These are phyloP conservation scores for Liparis tanakae DNA, from an alignment of 2,797 vertebrate genomes.

Conservation along the genomic window DNA sequence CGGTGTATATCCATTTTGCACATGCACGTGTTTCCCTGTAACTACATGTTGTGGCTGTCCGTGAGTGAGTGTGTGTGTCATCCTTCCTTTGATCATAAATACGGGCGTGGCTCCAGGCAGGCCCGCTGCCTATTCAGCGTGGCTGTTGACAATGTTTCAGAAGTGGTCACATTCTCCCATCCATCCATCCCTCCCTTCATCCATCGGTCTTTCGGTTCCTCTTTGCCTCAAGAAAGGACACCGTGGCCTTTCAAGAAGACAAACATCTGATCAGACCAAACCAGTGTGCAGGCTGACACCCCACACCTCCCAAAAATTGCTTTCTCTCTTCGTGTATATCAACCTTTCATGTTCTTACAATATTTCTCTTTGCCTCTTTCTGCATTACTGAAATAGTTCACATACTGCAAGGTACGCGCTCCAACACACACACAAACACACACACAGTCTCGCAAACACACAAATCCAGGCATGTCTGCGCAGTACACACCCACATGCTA, in stretches of 20 bases:
- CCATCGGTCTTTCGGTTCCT: slow-evolving; percentile 64
- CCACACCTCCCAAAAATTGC: slow-evolving; percentile 8
- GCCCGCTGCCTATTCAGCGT: slow-evolving; percentile 80
- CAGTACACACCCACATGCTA: slow-evolving; percentile 46
- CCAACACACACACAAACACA: slow-evolving; percentile 39
- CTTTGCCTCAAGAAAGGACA: slow-evolving; percentile 70
- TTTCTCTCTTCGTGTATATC: slow-evolving; percentile 34
- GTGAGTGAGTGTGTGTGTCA: slow-evolving; percentile 64
- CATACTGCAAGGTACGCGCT: slow-evolving; percentile 49
- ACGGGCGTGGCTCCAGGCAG: slow-evolving; percentile 78
- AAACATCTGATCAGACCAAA: slow-evolving; percentile 58
- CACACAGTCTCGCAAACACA: slow-evolving; percentile 22
- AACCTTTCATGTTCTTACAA: slow-evolving; percentile 44
- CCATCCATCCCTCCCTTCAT: slow-evolving; percentile 74
- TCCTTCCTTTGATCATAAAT: slow-evolving; percentile 83
- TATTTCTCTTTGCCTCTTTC: slow-evolving; percentile 39
- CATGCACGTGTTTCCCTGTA: slow-evolving; percentile 72
- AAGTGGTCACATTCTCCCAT: slow-evolving; percentile 84
- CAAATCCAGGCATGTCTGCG: slow-evolving; percentile 52
- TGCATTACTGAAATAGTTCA: slow-evolving; percentile 26
- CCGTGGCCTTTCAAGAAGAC: slow-evolving; percentile 61
- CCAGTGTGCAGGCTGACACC: slow-evolving; percentile 35
- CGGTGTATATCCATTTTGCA: slow-evolving; percentile 41
- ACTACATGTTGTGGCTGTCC: slow-evolving; percentile 64
- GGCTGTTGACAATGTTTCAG: slow-evolving; percentile 85